phyloP scores from a whole-genome alignment of 2,113 vertebrate species.

The Atrichornis clamosus region DNA sequence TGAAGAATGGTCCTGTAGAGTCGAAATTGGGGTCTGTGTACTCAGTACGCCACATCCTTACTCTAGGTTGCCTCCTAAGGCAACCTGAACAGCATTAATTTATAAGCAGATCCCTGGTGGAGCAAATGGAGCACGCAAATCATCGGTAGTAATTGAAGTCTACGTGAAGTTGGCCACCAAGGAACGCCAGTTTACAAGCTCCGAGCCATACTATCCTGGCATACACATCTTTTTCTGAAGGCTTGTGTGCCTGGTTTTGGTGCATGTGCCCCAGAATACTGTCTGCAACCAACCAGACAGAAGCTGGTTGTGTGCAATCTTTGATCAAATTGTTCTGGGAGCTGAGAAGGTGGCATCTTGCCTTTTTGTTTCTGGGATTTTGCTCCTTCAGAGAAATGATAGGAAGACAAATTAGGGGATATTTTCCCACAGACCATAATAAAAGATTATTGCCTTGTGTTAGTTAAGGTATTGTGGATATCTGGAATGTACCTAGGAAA shows the following conservation, averaged over 20 bases:
- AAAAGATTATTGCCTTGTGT: background rate
- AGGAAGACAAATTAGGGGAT: background rate
- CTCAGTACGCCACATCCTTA: background rate
- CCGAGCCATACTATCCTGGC: background rate
- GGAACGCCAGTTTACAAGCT: background rate
- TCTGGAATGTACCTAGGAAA: background rate
- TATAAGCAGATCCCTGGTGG: background rate
- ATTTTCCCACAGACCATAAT: background rate
- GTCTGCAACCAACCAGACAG: background rate
- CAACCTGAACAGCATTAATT: background rate
- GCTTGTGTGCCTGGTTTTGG: background rate
- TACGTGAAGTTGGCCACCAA: background rate
- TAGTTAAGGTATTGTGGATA: background rate
- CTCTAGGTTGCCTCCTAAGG: background rate
- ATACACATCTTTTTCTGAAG: background rate
- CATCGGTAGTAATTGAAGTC: background rate
- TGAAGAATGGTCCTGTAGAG: background rate
- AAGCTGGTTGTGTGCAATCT: background rate
- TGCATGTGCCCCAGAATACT: accelerated
- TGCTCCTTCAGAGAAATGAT: background rate
- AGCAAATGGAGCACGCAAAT: background rate
- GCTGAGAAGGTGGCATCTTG: background rate
- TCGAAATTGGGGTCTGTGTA: background rate
- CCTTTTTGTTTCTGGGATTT: background rate
- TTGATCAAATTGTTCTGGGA: background rate